phyloP scores from a whole-genome alignment of 1,140 invertebrate species.

The Zophobas morio region DNA sequence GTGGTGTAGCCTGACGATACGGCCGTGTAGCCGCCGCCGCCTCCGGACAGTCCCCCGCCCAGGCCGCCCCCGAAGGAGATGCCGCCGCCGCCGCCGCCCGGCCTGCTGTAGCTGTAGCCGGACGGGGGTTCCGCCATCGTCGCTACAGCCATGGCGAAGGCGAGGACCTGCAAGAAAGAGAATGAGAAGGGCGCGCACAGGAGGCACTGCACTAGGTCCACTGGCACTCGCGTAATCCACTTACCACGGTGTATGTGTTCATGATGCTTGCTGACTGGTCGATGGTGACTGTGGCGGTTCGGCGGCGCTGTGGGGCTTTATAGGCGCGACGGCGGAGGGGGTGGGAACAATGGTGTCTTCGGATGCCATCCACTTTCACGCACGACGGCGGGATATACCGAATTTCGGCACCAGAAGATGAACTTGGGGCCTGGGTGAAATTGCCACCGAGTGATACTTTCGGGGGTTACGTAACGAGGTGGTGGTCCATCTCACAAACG shows the following conservation, averaged over 20 bases:
- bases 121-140: conserved; percentile 75
- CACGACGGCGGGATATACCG: conserved; percentile 25
- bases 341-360: conserved; percentile 61
- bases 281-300: conserved; percentile 65
- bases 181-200: not conserved
- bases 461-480: too few relatives aligned
- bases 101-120: conserved; percentile 77
- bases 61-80: conserved; percentile 65
- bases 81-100: conserved; percentile 70
- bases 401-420: conserved; percentile 1
- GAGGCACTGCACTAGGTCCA: not conserved
- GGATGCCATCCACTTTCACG: conserved; percentile 63
- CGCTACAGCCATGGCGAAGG: conserved; percentile 74
- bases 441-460: not conserved
- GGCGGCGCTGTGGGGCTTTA: conserved; percentile 61
- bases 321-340: conserved; percentile 57
- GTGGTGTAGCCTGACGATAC: conserved; percentile 82
- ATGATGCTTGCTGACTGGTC: conserved; percentile 67
- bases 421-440: conserved; percentile 2
- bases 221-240: conserved; percentile 56
- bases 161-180: conserved; percentile 73
- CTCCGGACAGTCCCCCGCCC: conserved; percentile 69
- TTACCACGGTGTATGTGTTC: conserved; percentile 67
- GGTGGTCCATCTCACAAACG: too few relatives aligned
- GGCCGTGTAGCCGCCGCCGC: conserved; percentile 80